Conservation (phyloP, 2,888 invertebrate genomes). For the Xanthia togata region DNA sequence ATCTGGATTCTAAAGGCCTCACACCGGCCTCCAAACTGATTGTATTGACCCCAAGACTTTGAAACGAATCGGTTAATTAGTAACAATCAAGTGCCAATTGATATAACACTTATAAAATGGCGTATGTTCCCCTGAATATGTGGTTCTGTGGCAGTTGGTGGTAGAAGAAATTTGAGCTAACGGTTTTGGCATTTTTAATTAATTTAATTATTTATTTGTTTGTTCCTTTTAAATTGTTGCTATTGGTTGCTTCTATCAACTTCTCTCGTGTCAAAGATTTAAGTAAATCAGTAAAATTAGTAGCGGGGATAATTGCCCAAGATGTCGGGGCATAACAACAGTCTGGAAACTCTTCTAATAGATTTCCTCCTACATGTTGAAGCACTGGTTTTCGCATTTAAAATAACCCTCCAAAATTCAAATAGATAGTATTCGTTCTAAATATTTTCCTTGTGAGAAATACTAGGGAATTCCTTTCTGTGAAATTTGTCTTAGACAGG, state of each 20-base stretch:
- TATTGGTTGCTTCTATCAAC: no score
- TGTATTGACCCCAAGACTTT: constrained; percentile 74
- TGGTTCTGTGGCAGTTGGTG: background rate
- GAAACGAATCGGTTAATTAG: constrained; percentile 81
- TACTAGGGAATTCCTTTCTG: background rate
- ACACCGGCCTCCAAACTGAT: constrained; percentile 60
- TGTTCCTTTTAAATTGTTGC: no score
- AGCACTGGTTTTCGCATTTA: background rate
- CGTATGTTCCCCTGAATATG: constrained; percentile 13
- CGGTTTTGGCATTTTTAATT: constrained; percentile 10
- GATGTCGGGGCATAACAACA: background rate
- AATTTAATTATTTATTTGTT: no score
- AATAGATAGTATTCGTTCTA: background rate
- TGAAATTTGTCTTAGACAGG: constrained; percentile 8
- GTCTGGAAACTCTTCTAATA: no score
- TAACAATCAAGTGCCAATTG: constrained; percentile 72
- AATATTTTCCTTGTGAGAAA: background rate
- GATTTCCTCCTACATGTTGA: background rate
- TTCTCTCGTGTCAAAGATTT: background rate
- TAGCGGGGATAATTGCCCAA: background rate
- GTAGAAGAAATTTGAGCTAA: background rate
- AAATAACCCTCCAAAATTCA: background rate
- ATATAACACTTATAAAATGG: constrained; percentile 49
- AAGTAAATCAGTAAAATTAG: background rate
- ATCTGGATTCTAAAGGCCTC: constrained; percentile 12